These are phyloP conservation scores for Holacanthus passer DNA, from an alignment of 2,113 vertebrate genomes.

Conservation along the genomic window DNA sequence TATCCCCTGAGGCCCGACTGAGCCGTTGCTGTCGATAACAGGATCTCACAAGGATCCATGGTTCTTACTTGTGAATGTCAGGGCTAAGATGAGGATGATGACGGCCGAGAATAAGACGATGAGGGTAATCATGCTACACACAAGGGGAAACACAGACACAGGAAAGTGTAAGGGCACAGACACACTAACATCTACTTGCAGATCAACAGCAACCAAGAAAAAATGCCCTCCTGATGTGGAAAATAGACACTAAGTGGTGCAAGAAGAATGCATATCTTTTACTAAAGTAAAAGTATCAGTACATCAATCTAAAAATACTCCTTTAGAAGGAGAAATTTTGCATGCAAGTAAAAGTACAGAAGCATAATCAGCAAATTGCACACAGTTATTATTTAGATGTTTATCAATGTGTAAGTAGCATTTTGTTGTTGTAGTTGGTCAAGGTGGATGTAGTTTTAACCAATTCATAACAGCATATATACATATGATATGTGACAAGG, in stretches of 20 bases:
- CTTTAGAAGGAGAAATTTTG: background rate
- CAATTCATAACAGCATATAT: background rate
- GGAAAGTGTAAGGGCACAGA: background rate
- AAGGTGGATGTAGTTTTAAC: background rate
- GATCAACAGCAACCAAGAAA: background rate
- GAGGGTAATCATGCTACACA: constrained; percentile 67
- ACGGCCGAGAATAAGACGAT: constrained; percentile 42
- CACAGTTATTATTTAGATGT: too few species aligned
- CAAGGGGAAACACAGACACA: constrained; percentile 28
- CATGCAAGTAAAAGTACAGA: background rate
- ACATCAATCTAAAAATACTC: background rate
- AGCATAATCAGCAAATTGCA: background rate
- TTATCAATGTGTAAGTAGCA: background rate
- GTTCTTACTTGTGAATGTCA: constrained; percentile 65
- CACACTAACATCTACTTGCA: accelerated
- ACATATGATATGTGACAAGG: background rate
- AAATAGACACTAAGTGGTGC: background rate
- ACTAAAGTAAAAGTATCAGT: background rate
- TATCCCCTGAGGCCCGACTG: background rate
- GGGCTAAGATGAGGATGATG: constrained; percentile 69
- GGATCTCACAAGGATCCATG: background rate
- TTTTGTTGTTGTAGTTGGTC: background rate
- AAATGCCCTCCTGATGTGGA: background rate
- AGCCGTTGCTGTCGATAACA: background rate
- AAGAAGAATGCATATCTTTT: background rate